These are phyloP conservation scores for Cordilura impudica DNA, from an alignment of 2,888 invertebrate species.

Conservation along the genomic window DNA sequence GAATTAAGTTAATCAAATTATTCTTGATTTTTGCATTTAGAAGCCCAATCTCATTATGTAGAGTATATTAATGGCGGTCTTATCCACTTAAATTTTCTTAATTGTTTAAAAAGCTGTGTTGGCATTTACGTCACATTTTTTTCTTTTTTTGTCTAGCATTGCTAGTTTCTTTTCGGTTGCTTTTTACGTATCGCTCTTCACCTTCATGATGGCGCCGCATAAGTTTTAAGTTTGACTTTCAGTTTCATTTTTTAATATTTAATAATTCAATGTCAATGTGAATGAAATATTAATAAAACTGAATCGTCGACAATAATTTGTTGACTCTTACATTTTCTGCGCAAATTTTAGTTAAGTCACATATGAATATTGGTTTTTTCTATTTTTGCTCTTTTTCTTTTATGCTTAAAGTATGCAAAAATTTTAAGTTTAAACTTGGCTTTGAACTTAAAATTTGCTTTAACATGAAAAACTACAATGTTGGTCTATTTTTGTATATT, in stretches of 20 bases:
- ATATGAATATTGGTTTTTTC: neutral
- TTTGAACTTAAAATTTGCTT: slow-evolving; percentile 52
- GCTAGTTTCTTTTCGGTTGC: neutral
- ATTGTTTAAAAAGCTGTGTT: too few relatives aligned
- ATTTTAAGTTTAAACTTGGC: slow-evolving; percentile 51
- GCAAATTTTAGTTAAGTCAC: slow-evolving; percentile 22
- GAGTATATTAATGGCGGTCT: too few relatives aligned
- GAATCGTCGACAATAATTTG: slow-evolving; percentile 8
- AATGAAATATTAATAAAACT: neutral
- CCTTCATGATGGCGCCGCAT: slow-evolving; percentile 12
- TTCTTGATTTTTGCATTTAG: too few relatives aligned
- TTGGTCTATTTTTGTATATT: neutral
- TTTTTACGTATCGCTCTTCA: neutral
- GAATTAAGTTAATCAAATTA: too few relatives aligned
- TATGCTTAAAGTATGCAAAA: slow-evolving; percentile 21
- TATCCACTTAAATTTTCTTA: too few relatives aligned
- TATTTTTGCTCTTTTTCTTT: neutral
- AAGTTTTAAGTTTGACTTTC: slow-evolving; percentile 3
- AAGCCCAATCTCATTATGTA: too few relatives aligned
- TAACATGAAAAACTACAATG: slow-evolving; percentile 1
- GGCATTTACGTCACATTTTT: too few relatives aligned
- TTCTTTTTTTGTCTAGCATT: neutral
- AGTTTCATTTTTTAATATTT: slow-evolving; percentile 1
- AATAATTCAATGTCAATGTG: slow-evolving; percentile 56
- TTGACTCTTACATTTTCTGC: slow-evolving; percentile 53